These are phyloP conservation scores for Notoglanidium macrostoma DNA, from an alignment of 2,797 vertebrate species.

Conservation along the genomic window DNA sequence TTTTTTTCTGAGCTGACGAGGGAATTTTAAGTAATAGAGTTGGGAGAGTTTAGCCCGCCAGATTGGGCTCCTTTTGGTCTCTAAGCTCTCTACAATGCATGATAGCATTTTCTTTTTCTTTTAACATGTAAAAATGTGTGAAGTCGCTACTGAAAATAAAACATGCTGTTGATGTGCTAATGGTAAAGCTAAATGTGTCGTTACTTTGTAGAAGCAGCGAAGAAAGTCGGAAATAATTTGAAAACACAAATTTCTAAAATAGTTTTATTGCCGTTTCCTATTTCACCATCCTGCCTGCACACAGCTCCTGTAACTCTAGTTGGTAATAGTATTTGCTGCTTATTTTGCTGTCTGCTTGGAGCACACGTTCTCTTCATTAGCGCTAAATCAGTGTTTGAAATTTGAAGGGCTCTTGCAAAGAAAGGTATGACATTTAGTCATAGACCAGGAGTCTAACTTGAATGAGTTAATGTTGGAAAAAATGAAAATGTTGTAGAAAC, in stretches of 20 bases:
- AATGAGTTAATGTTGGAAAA: too few relatives aligned
- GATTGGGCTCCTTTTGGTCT: background rate
- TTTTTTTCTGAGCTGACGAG: constrained; percentile 51
- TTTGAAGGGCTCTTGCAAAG: background rate
- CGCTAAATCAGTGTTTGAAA: background rate
- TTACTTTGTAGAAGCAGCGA: background rate
- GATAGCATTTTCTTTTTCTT: background rate
- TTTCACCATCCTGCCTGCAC: background rate
- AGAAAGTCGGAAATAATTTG: background rate
- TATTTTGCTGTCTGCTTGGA: background rate
- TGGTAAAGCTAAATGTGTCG: background rate
- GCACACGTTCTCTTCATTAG: background rate
- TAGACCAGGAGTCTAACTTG: background rate
- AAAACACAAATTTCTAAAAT: background rate
- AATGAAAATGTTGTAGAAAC: background rate
- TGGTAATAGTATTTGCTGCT: background rate
- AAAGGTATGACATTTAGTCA: background rate
- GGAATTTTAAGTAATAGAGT: constrained; percentile 54
- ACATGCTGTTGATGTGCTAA: background rate
- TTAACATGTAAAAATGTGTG: background rate
- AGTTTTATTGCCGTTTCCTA: background rate
- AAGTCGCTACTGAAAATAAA: background rate
- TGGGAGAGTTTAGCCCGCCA: constrained; percentile 28
- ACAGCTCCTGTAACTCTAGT: too few relatives aligned
- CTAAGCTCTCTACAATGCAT: background rate